Percentiles rank a stretch among this genome's conserved stretches.
Evolutionary conservation across 2,797 vertebrate genomes (phyloP).

Genomic region (Moxostoma hubbsi): DNA sequence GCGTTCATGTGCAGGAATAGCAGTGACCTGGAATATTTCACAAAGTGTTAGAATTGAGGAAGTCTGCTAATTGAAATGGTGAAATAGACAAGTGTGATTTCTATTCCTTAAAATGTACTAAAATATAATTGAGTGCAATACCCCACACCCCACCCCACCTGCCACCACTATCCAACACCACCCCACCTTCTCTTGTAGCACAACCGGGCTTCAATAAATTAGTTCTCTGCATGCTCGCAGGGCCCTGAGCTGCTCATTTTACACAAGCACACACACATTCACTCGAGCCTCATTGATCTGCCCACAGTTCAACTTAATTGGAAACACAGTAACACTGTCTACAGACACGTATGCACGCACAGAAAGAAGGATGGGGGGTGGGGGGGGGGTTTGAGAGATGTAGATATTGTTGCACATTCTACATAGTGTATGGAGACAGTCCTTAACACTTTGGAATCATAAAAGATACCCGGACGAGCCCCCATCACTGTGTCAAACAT

Average conservation of each 20-base stretch:
- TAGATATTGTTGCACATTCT: slow-evolving; percentile 1
- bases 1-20: slow-evolving; percentile 23
- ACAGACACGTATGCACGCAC: slow-evolving; percentile 64
- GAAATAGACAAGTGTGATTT: slow-evolving; percentile 43
- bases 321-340: slow-evolving; percentile 79
- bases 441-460: slow-evolving; percentile 35
- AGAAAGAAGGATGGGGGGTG: not conserved
- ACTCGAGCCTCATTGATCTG: slow-evolving; percentile 78
- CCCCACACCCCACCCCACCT: slow-evolving; percentile 1
- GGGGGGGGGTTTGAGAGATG: not conserved
- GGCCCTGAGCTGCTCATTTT: slow-evolving; percentile 81
- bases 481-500: not conserved
- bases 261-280: slow-evolving; percentile 60
- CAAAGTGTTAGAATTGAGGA: slow-evolving; percentile 21
- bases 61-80: slow-evolving; percentile 44
- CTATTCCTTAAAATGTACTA: slow-evolving; percentile 40
- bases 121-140: slow-evolving; percentile 36
- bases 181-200: slow-evolving; percentile 38
- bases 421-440: slow-evolving; percentile 25
- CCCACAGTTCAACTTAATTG: slow-evolving; percentile 82
- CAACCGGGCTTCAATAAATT: slow-evolving; percentile 78
- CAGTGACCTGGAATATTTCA: slow-evolving; percentile 35
- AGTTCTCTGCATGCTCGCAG: slow-evolving; percentile 79
- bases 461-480: not conserved
- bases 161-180: not conserved